A percentile compares a stretch with the other conserved stretches of the same genome.
These are phyloP conservation scores for Tenebrosternarchus preto DNA, from an alignment of 2,113 vertebrate species.

Conservation along the genomic window DNA sequence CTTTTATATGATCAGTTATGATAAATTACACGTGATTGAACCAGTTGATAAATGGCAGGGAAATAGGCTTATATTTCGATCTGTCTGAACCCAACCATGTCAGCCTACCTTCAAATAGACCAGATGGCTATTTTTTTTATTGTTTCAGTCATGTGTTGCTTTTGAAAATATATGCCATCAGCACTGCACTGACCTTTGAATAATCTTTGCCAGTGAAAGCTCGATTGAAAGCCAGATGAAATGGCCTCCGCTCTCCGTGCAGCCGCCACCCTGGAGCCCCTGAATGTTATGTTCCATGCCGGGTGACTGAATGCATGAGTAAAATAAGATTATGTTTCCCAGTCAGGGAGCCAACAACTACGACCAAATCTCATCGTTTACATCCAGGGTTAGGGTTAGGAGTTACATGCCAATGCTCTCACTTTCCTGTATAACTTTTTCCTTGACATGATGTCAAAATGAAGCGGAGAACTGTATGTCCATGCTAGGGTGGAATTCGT, in stretches of 20 bases:
- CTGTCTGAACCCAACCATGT: not conserved
- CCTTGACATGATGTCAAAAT: constrained; percentile 53
- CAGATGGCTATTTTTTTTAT: not conserved
- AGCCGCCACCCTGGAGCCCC: constrained; percentile 64
- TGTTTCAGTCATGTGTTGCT: not conserved
- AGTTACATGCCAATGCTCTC: constrained; percentile 64
- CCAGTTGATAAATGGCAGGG: not conserved
- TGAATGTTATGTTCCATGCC: constrained; percentile 69
- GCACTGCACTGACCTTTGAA: not conserved
- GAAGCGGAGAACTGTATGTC: constrained; percentile 27
- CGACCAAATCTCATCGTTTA: constrained; percentile 72
- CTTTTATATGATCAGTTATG: not conserved
- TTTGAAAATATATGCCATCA: not conserved
- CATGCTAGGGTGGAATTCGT: not conserved
- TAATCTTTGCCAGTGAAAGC: constrained; percentile 66
- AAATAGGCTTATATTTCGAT: not conserved
- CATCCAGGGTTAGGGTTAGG: constrained; percentile 74
- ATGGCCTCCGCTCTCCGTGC: constrained; percentile 63
- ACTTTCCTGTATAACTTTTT: constrained; percentile 35
- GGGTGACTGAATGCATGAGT: constrained; percentile 68
- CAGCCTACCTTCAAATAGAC: not conserved
- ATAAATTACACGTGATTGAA: not conserved
- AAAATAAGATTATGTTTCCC: constrained; percentile 72
- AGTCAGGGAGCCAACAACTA: constrained; percentile 66
- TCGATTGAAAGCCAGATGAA: constrained; percentile 60